Base-by-base conservation (phyloP, 2,113 vertebrate genomes). In the Dipodomys stephensi region DNA sequence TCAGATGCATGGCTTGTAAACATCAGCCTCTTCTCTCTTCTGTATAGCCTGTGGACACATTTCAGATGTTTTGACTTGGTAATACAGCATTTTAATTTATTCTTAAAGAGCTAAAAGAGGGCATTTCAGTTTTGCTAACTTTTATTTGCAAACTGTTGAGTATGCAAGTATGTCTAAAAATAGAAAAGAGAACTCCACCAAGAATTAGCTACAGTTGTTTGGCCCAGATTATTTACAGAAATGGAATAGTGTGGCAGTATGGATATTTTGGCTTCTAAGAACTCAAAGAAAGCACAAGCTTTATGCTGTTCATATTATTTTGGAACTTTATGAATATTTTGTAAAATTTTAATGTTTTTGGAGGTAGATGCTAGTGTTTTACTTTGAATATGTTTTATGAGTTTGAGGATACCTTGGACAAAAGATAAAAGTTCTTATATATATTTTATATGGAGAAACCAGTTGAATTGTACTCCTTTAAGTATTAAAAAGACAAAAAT, bases 51-150 rank as follows among this genome's bases (percentile, higher is more conserved):
- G 2, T 62, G 68, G 76, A 79, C 82, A 92, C 91, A 7, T 1
- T 86, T 93, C 95, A 95, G 62, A 39, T 92, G 3, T 60, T 95
- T 78, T 57, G 32, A 10, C 53, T 93, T 68, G 81, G n/a, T 90
- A 39, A 16, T 46, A 57, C 88, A 72, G 32, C n/a, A 1, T 11
- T 91, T 68, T 92, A 69, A 85, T 85, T 95, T 92, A 30, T 91
- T 97, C 57, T 46, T 87, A 91, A 74, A 30, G 65, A 7, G 0
- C 92, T 95, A 20, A 72, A 53, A 92, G 79, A 67, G 57, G 39
- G 12, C 65, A 82, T 87, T 96, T 87, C 12, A 6, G 2, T 68
- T 85, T 92, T 76, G 49, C 77, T 53, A 11, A 46, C 4, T 67
- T 68, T 71, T 78, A 6, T 44, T 77, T 94, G 72, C 28, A 67